These are phyloP conservation scores for Drosophila testacea DNA, from an alignment of 2,888 invertebrate species.

Conservation along the genomic window DNA sequence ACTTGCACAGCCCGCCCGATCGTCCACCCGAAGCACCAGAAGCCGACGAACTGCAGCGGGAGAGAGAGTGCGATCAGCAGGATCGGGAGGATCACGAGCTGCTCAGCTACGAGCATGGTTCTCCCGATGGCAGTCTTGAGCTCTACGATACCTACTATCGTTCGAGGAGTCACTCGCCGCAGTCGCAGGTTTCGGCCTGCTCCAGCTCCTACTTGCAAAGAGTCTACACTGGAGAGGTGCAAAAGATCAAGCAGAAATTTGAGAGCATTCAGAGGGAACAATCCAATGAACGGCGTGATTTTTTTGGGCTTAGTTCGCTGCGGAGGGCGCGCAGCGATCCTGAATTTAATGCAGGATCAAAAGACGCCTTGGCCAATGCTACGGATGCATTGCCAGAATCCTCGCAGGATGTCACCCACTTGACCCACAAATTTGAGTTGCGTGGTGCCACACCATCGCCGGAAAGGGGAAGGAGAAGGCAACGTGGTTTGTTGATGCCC, in stretches of 20 bases:
- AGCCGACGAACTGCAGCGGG: conserved; percentile 35
- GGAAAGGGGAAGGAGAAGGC: conserved; percentile 86
- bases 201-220: conserved; percentile 88
- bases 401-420: conserved; percentile 67
- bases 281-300: conserved; percentile 70
- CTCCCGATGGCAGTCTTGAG: conserved; percentile 85
- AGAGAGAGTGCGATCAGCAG: conserved; percentile 25
- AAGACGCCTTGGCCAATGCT: conserved; percentile 85
- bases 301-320: conserved; percentile 85
- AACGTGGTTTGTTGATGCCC: conserved; percentile 90
- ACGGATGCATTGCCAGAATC: conserved; percentile 60
- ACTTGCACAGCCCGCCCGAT: conserved; percentile 86
- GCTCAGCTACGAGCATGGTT: conserved; percentile 64
- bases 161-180: conserved; percentile 91
- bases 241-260: conserved; percentile 91
- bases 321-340: conserved; percentile 92
- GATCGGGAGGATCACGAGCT: conserved; percentile 42
- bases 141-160: conserved; percentile 89
- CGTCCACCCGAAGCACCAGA: conserved; percentile 85
- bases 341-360: conserved; percentile 88
- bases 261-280: conserved; percentile 86
- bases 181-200: conserved; percentile 88
- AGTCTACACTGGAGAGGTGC: conserved; percentile 91
- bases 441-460: conserved; percentile 73
- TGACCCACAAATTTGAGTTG: conserved; percentile 88